Evolutionary conservation across 2,113 vertebrate genomes (phyloP).

Genomic region (Ailurus styani): DNA sequence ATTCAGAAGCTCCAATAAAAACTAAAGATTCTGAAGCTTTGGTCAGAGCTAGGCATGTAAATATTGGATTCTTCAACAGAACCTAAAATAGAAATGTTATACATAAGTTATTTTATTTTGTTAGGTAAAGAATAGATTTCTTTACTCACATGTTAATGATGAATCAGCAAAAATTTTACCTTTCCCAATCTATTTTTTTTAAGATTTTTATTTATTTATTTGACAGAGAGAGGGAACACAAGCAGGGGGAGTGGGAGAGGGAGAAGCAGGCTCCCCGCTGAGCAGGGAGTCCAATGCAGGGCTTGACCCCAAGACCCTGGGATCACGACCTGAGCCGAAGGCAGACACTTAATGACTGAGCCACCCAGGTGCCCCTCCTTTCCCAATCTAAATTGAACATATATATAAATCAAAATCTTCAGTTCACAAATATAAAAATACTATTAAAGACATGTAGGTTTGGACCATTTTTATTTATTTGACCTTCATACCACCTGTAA

Average conservation of each 20-base stretch:
- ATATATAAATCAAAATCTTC: not conserved
- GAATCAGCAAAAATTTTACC: not conserved
- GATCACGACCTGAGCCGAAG: too few species aligned
- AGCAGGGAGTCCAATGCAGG: too few species aligned
- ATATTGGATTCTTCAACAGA: slow-evolving; percentile 78
- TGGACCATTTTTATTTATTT: not conserved
- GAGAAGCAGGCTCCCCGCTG: too few species aligned
- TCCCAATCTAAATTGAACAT: not conserved
- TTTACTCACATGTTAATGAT: not conserved
- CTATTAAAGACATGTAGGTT: not conserved
- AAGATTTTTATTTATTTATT: too few species aligned
- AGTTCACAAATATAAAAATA: not conserved
- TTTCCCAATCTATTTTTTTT: not conserved
- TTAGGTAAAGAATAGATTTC: not conserved
- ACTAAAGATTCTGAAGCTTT: slow-evolving; percentile 79
- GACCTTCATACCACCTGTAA: not conserved
- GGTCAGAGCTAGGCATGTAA: slow-evolving; percentile 75
- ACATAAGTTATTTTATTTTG: not conserved
- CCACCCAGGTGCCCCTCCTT: too few species aligned
- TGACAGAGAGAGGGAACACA: too few species aligned
- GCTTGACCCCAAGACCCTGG: too few species aligned
- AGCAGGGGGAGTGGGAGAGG: too few species aligned
- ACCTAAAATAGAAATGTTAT: slow-evolving; percentile 68
- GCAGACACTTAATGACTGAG: too few species aligned
- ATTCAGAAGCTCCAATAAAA: slow-evolving; percentile 78